Conservation (phyloP, 1,140 invertebrate species). For the Pseudomyrmex concolor region DNA sequence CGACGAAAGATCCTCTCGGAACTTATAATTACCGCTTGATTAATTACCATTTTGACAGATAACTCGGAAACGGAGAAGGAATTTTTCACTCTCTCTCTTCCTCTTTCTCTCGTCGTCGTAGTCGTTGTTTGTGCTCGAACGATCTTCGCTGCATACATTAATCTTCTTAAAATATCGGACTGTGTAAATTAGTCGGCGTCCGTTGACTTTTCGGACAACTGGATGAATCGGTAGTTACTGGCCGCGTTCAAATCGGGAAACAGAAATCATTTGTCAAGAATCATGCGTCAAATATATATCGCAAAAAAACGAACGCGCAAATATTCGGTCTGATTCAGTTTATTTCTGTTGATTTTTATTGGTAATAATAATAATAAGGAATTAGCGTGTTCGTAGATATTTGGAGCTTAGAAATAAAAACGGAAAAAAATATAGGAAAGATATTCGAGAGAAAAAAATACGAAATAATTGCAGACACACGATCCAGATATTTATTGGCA, state of each 20-base stretch:
- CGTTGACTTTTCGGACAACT: conserved; percentile 17
- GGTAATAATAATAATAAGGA: not conserved
- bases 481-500: conserved; percentile 17
- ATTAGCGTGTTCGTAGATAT: not conserved
- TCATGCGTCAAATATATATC: not conserved
- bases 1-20: conserved; percentile 61
- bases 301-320: not conserved
- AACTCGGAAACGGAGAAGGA: conserved; percentile 46
- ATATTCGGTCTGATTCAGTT: not conserved
- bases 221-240: not conserved
- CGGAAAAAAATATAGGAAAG: too few species aligned
- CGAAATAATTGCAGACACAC: not conserved
- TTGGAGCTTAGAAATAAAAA: not conserved
- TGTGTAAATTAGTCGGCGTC: conserved; percentile 44
- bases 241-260: conserved; percentile 14
- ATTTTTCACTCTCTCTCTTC: conserved; percentile 17
- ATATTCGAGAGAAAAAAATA: not conserved
- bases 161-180: conserved; percentile 51
- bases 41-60: conserved; percentile 71
- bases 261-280: conserved; percentile 9
- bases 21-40: conserved; percentile 71
- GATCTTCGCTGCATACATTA: conserved; percentile 30
- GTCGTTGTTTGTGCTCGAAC: not conserved
- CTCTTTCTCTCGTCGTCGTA: not conserved
- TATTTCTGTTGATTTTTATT: not conserved